Conservation (phyloP, 2,797 vertebrate genomes). For the Cacajao melanocephalus region DNA sequence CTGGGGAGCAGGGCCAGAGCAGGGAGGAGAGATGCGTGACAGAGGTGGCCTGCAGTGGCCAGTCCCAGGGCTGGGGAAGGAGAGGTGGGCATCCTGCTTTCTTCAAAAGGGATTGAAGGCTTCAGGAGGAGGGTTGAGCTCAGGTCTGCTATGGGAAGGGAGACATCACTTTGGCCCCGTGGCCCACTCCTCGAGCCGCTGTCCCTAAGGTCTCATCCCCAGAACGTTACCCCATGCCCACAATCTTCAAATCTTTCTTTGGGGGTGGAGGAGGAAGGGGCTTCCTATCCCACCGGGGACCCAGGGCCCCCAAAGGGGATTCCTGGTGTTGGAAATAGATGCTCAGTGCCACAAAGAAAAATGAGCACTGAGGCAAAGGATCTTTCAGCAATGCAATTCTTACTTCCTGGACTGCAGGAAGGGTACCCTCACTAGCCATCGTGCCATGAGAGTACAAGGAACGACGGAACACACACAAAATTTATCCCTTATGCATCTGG, state of each 20-base stretch:
- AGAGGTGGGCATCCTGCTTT: neutral
- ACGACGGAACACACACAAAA: no score
- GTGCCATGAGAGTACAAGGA: no score
- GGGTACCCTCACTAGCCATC: no score
- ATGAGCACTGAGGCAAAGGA: no score
- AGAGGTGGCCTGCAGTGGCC: neutral
- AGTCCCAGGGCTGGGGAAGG: no score
- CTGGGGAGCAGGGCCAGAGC: neutral
- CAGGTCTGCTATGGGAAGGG: neutral
- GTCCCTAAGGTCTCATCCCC: neutral
- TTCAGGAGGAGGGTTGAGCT: neutral
- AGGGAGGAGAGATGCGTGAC: no score
- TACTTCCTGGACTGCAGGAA: no score
- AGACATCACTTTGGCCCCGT: neutral
- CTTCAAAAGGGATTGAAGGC: neutral
- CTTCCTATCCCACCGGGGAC: neutral
- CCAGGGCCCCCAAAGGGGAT: neutral
- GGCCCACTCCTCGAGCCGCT: neutral
- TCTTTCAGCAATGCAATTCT: no score
- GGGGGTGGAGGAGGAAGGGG: neutral
- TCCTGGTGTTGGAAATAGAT: no score
- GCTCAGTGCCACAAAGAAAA: no score
- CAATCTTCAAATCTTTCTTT: neutral
- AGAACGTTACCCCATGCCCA: neutral
- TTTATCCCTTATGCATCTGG: no score